phyloP scores from a whole-genome alignment of 2,797 vertebrate species.

The Thamnophis elegans region DNA sequence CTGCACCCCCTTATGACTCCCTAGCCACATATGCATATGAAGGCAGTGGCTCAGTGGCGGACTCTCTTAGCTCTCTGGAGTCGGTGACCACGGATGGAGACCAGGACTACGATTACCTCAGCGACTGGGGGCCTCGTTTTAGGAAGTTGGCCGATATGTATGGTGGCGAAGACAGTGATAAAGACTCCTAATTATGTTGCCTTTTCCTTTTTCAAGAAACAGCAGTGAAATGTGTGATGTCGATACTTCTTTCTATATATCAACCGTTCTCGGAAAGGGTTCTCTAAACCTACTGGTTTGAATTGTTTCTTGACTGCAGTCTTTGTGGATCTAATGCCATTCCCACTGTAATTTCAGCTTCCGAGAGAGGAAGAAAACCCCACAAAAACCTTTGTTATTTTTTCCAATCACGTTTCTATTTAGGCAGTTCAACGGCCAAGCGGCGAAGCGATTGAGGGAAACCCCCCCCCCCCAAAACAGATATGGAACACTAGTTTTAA shows the following conservation, averaged over 20 bases:
- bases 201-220: conserved; percentile 62
- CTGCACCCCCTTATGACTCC: conserved; percentile 93
- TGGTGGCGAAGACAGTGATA: conserved; percentile 86
- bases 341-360: conserved; percentile 72
- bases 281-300: conserved; percentile 47
- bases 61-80: conserved; percentile 91
- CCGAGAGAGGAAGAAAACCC: conserved; percentile 64
- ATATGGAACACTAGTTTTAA: conserved; percentile 40
- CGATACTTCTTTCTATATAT: conserved; percentile 69
- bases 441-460: conserved; percentile 35
- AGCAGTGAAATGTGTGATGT: conserved; percentile 61
- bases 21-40: conserved; percentile 96
- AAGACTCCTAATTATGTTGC: conserved; percentile 82
- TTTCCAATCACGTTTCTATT: conserved; percentile 65
- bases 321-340: conserved; percentile 63
- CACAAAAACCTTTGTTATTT: conserved; percentile 28
- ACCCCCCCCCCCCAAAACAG: conserved; percentile 13
- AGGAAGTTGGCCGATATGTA: conserved; percentile 97
- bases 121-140: conserved; percentile 93
- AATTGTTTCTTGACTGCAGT: conserved; percentile 66
- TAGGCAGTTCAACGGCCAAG: conserved; percentile 57
- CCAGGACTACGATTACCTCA: conserved; percentile 95
- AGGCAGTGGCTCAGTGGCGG: conserved; percentile 87
- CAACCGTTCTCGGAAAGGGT: conserved; percentile 62
- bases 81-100: conserved; percentile 87